Evolutionary conservation across 2,113 vertebrate species (phyloP).

Genomic region (Lasiurus borealis): DNA sequence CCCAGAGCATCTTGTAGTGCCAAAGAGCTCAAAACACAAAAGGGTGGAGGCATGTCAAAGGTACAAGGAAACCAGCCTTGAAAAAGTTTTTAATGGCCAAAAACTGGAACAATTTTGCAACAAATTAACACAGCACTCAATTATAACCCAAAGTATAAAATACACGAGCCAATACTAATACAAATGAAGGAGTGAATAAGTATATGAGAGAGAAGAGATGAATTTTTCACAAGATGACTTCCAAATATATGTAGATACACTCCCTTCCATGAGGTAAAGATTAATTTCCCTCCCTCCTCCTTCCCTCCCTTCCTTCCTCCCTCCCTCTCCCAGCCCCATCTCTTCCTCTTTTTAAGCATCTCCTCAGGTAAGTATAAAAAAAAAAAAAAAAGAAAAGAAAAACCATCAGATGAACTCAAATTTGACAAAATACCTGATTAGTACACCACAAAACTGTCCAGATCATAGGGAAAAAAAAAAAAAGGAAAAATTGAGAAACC

Average conservation of each 20-base stretch:
- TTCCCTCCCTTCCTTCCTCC: no score
- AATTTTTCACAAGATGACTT: constrained; percentile 15
- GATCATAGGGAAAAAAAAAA: background rate
- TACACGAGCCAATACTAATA: background rate
- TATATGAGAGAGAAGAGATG: background rate
- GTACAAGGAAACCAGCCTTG: background rate
- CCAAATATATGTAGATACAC: background rate
- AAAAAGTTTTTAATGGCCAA: background rate
- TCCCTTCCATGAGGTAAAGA: background rate
- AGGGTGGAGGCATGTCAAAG: background rate
- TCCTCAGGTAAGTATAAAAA: background rate
- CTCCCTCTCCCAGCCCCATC: no score
- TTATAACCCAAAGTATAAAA: constrained; percentile 40
- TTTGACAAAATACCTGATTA: background rate
- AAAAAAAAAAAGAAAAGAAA: background rate
- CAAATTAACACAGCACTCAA: background rate
- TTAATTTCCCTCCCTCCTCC: background rate
- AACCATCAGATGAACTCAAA: background rate
- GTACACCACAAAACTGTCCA: background rate
- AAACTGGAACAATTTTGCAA: background rate
- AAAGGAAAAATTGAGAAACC: constrained; percentile 2
- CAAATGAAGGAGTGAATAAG: constrained; percentile 11
- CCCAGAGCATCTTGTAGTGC: background rate
- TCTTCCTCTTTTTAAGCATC: background rate
- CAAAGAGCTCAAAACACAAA: constrained; percentile 45